Conservation (phyloP, 1,140 invertebrate species). For the Drosophila ercepeae region DNA sequence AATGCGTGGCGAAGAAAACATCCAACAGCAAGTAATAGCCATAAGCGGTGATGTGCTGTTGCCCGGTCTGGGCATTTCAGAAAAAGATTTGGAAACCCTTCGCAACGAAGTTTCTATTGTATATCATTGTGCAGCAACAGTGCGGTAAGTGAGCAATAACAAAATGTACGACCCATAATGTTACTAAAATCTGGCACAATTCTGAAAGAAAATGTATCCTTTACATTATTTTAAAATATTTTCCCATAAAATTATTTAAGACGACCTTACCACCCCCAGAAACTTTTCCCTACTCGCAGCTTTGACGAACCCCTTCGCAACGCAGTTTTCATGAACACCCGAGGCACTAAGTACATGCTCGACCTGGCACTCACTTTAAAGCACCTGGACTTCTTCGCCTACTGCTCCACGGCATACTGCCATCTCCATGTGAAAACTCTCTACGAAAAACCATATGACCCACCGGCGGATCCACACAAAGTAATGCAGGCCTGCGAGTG, state of each 20-base stretch:
- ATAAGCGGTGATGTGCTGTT: conserved; percentile 91
- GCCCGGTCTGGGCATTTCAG: conserved; percentile 89
- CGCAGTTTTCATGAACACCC: conserved; percentile 90
- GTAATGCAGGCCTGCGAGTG: conserved; percentile 94
- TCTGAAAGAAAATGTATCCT: too few species aligned
- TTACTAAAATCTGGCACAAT: too few species aligned
- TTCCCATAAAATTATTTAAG: too few species aligned
- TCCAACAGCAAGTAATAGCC: conserved; percentile 88
- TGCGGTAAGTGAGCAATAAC: conserved; percentile 84
- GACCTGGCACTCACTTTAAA: conserved; percentile 91
- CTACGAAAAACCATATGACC: conserved; percentile 91
- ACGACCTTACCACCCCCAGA: too few species aligned
- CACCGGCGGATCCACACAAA: conserved; percentile 94
- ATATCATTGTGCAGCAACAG: conserved; percentile 96
- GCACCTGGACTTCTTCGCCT: conserved; percentile 87
- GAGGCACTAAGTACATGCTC: conserved; percentile 89
- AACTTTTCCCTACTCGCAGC: conserved; percentile 24
- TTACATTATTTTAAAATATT: too few species aligned
- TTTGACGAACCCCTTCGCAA: conserved; percentile 90
- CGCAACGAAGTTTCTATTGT: conserved; percentile 91
- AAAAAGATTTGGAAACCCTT: conserved; percentile 88
- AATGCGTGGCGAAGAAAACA: conserved; percentile 85
- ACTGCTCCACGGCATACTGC: conserved; percentile 88
- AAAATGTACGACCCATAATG: too few species aligned
- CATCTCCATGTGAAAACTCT: conserved; percentile 87